Evolutionary conservation across 2,113 vertebrate genomes (phyloP).

Genomic region (Ptyas mucosa): DNA sequence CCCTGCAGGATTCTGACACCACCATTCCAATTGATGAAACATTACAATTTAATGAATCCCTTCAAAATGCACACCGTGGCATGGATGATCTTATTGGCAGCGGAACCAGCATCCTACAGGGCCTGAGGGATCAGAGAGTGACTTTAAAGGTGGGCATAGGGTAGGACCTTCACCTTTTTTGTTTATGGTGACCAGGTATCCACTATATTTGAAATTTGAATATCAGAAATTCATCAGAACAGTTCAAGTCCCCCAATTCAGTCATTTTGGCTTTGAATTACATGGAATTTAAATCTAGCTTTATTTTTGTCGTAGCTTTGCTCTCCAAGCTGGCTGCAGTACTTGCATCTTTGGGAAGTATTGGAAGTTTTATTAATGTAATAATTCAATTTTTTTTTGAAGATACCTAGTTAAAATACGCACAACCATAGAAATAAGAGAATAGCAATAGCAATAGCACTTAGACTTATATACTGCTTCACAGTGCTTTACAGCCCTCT

Average conservation of each 20-base stretch:
- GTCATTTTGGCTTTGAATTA: not conserved
- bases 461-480: no score
- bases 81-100: constrained; percentile 96
- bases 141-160: constrained; percentile 86
- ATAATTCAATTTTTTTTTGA: not conserved
- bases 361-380: not conserved
- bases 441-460: no score
- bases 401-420: not conserved
- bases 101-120: constrained; percentile 86
- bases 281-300: not conserved
- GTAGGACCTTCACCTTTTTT: not conserved
- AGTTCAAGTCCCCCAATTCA: not conserved
- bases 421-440: not conserved
- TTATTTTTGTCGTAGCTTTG: not conserved
- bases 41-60: constrained; percentile 86
- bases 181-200: not conserved
- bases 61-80: constrained; percentile 88
- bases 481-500: no score
- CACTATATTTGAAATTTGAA: not conserved
- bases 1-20: constrained; percentile 88
- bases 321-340: not conserved
- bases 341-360: not conserved
- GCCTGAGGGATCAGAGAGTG: constrained; percentile 89
- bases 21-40: constrained; percentile 96
- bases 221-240: not conserved